phyloP scores from a whole-genome alignment of 2,888 invertebrate genomes.

The Tolmerus cingulatus region DNA sequence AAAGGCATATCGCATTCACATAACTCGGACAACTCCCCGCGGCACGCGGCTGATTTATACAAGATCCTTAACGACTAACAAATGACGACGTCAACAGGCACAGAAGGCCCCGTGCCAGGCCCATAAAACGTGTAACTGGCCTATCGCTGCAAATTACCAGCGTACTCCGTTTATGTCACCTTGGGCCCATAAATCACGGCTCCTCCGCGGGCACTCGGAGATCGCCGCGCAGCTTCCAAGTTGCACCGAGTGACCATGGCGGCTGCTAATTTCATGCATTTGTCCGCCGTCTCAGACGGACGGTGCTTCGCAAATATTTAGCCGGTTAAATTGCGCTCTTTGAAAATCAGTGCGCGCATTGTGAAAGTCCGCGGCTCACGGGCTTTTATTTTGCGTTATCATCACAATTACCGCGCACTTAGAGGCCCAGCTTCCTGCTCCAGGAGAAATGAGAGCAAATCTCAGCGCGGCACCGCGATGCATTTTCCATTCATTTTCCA shows the following conservation, averaged over 20 bases:
- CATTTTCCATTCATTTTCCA: neutral
- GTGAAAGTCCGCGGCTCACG: conserved; percentile 3
- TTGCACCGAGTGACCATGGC: neutral
- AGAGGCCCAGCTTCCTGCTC: conserved; percentile 3
- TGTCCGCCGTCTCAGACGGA: neutral
- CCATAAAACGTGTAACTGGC: conserved; percentile 15
- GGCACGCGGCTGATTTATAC: neutral
- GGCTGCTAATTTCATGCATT: neutral
- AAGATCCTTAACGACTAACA: conserved; percentile 12
- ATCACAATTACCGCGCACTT: conserved; percentile 12
- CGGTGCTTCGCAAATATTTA: neutral
- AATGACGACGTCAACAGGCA: conserved; percentile 8
- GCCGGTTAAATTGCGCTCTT: neutral
- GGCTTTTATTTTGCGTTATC: conserved; percentile 14
- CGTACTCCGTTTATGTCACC: conserved; percentile 8
- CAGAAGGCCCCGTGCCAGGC: neutral
- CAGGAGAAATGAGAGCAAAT: neutral
- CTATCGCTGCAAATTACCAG: neutral
- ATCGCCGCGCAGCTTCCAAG: neutral
- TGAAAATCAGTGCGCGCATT: neutral
- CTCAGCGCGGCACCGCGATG: neutral
- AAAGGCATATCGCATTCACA: neutral
- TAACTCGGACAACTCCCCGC: neutral
- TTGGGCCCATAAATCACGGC: conserved; percentile 4
- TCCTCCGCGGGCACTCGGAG: neutral